A percentile compares a stretch with the other conserved stretches of the same genome.
phyloP scores from a whole-genome alignment of 2,113 vertebrate genomes.

The Hypomesus transpacificus region DNA sequence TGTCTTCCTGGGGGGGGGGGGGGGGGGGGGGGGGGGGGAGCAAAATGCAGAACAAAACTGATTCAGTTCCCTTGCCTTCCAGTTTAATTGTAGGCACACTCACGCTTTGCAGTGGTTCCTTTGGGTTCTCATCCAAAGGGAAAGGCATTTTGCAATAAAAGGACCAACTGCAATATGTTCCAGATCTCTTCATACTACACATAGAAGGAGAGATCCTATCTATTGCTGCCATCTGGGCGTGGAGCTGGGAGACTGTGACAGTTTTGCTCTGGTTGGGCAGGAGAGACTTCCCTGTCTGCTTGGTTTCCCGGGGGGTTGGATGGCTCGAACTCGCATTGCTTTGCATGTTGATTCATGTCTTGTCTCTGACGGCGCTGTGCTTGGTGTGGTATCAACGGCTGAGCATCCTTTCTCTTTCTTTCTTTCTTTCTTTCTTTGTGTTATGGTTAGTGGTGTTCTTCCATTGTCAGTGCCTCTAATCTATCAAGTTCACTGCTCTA shows the following conservation, averaged over 20 bases:
- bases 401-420: conserved; percentile 13
- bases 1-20: conserved; percentile 38
- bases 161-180: conserved; percentile 6
- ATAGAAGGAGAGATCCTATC: conserved; percentile 5
- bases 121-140: conserved; percentile 49
- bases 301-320: conserved; percentile 28
- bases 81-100: conserved; percentile 49
- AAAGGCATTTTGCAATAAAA: conserved; percentile 32
- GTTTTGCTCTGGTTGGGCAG: conserved; percentile 55
- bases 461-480: not conserved
- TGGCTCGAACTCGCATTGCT: conserved; percentile 52
- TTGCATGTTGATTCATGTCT: conserved; percentile 58
- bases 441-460: not conserved
- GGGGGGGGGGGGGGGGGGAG: conserved; percentile 31
- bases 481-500: conserved; percentile 34
- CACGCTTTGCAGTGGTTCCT: conserved; percentile 43
- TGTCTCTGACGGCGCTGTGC: conserved; percentile 33
- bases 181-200: conserved; percentile 33
- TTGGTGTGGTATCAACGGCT: conserved; percentile 16
- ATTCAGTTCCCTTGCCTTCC: conserved; percentile 48
- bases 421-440: conserved; percentile 18
- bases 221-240: conserved; percentile 48
- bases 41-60: conserved; percentile 59
- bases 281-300: conserved; percentile 19
- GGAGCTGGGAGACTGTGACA: conserved; percentile 46